phyloP scores from a whole-genome alignment of 1,140 invertebrate genomes.

The Drosophila neocordata region DNA sequence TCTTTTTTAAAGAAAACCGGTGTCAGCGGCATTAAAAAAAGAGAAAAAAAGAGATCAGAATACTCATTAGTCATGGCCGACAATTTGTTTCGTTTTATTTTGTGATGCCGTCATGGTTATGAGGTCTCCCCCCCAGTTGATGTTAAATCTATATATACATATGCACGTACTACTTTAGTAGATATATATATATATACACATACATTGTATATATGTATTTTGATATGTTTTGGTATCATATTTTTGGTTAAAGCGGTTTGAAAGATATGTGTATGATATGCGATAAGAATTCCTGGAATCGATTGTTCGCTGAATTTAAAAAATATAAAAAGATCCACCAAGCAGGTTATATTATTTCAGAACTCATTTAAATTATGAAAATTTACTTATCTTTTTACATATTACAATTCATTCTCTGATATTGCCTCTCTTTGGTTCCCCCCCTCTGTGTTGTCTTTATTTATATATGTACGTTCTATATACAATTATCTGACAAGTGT shows the following conservation, averaged over 20 bases:
- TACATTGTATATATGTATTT: not conserved
- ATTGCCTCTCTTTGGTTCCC: not conserved
- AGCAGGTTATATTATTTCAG: not conserved
- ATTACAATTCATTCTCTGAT: not conserved
- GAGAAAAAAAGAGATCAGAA: constrained; percentile 43
- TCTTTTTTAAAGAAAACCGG: constrained; percentile 42
- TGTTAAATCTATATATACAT: not conserved
- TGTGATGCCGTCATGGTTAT: constrained; percentile 41
- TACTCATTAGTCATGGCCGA: constrained; percentile 58
- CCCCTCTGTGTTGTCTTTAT: not conserved
- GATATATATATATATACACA: not conserved
- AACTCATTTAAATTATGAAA: constrained; percentile 9
- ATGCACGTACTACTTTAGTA: not conserved
- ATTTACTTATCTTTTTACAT: constrained; percentile 5
- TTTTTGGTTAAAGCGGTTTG: not conserved
- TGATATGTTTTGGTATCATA: not conserved
- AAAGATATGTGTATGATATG: not conserved
- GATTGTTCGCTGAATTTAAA: constrained; percentile 1
- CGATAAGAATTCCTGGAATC: not conserved
- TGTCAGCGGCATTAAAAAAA: constrained; percentile 18
- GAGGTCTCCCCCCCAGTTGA: not conserved
- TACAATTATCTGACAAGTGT: constrained; percentile 12
- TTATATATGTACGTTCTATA: not conserved
- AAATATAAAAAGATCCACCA: not conserved
- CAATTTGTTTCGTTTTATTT: constrained; percentile 56